Conservation (phyloP, 2,797 vertebrate genomes). For the Labeo calbasu region DNA sequence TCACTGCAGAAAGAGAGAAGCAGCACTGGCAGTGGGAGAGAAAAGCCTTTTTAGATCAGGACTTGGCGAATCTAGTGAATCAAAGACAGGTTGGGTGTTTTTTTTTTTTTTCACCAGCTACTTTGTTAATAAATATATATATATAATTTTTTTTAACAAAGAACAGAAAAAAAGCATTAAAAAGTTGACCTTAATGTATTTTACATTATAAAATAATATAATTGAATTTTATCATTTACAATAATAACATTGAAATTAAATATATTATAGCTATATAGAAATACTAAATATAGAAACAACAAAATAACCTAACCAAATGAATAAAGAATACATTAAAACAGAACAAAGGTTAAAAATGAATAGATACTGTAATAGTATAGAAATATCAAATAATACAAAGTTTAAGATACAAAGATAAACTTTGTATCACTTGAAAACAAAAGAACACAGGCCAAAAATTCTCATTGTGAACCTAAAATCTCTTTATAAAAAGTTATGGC, state of each 20-base stretch:
- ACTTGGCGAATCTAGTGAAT: constrained; percentile 10
- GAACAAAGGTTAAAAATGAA: background rate
- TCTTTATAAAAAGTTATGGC: background rate
- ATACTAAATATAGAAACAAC: background rate
- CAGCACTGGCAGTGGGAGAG: constrained; percentile 9
- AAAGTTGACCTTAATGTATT: background rate
- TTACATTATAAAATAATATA: background rate
- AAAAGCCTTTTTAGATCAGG: constrained; percentile 19
- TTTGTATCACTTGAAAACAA: background rate
- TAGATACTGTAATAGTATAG: background rate
- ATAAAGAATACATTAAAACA: background rate
- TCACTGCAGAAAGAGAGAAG: constrained; percentile 43
- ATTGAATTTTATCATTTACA: background rate
- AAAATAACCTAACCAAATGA: background rate
- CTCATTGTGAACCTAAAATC: background rate
- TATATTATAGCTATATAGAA: background rate
- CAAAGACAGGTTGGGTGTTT: background rate
- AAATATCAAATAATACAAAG: background rate
- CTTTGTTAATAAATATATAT: background rate
- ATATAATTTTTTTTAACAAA: background rate
- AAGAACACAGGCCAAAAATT: background rate
- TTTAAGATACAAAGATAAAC: constrained; percentile 10
- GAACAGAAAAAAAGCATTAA: too few species aligned
- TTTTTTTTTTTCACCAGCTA: background rate
- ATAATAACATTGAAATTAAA: background rate